Evolutionary conservation across 2,113 vertebrate genomes (phyloP).

Genomic region (Cricetomys ansorgei): DNA sequence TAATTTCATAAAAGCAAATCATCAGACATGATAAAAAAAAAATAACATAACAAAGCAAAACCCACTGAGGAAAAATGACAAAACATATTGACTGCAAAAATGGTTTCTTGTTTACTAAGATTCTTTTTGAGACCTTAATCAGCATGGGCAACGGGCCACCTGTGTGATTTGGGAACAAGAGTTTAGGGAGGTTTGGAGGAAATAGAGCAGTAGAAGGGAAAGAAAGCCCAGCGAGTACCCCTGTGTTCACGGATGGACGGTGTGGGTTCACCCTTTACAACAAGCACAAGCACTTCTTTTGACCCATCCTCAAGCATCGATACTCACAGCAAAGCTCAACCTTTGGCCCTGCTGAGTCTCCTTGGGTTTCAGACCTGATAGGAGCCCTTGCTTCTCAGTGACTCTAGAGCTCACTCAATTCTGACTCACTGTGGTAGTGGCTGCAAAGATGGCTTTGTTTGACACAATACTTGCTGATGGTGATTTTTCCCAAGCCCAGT

Average conservation of each 20-base stretch:
- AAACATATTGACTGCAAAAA: neutral
- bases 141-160: neutral
- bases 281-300: neutral
- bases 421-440: neutral
- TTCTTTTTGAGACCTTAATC: neutral
- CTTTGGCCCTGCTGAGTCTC: neutral
- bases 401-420: neutral
- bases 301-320: neutral
- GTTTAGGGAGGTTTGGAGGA: neutral
- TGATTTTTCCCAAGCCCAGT: neutral
- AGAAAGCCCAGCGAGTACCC: neutral
- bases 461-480: accelerated
- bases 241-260: accelerated
- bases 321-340: neutral
- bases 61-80: neutral
- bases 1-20: neutral
- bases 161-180: neutral
- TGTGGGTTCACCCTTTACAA: neutral
- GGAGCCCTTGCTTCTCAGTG: neutral
- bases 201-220: neutral
- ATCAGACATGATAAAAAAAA: neutral
- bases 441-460: neutral
- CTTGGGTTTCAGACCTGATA: neutral
- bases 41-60: neutral
- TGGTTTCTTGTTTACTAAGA: neutral